Conservation (phyloP, 2,113 vertebrate species). For the Tachycineta bicolor region DNA sequence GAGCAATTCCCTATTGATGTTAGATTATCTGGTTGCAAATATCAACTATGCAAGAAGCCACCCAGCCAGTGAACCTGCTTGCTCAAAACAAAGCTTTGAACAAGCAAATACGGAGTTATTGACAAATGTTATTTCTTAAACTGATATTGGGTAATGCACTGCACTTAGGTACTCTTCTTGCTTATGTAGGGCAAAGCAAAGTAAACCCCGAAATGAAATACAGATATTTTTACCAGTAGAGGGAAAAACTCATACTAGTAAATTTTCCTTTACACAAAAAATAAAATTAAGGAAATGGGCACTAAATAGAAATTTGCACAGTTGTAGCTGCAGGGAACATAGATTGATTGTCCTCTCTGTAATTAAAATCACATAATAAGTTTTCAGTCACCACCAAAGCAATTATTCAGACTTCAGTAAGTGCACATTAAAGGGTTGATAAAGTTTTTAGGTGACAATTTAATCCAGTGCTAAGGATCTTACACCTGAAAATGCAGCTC, state of each 20-base stretch:
- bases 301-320: conserved; percentile 2
- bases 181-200: not conserved
- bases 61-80: not conserved
- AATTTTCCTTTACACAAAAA: not conserved
- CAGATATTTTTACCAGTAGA: not conserved
- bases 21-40: not conserved
- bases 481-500: not conserved
- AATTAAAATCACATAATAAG: conserved; percentile 57
- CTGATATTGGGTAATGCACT: not conserved
- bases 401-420: conserved; percentile 45
- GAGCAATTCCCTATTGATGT: not conserved
- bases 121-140: not conserved
- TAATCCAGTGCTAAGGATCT: not conserved
- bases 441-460: conserved; percentile 33
- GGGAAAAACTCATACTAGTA: not conserved
- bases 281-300: not conserved
- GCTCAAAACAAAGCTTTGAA: not conserved
- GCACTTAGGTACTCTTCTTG: not conserved
- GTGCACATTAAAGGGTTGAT: conserved; percentile 14
- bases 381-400: conserved; percentile 19
- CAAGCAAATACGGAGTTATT: not conserved
- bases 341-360: conserved; percentile 21
- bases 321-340: not conserved
- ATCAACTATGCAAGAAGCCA: not conserved
- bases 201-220: not conserved